A percentile compares a stretch with the other conserved stretches of the same genome.
These are phyloP conservation scores for Sylvicola fuscatus DNA, from an alignment of 2,888 invertebrate genomes.

Conservation along the genomic window DNA sequence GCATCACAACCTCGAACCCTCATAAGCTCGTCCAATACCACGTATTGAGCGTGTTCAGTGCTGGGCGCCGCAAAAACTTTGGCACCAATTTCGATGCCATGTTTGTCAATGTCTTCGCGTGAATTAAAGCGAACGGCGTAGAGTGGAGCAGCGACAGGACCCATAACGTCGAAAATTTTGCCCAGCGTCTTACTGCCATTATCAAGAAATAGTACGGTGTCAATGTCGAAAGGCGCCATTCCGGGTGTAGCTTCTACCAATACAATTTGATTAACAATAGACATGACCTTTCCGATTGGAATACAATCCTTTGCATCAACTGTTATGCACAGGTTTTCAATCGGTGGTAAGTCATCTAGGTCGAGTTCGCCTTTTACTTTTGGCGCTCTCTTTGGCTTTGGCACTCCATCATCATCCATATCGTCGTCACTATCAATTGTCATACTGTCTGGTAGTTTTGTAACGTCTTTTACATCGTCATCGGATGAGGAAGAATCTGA, in stretches of 20 bases:
- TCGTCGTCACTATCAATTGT: background rate
- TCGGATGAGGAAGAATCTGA: background rate
- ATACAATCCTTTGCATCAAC: conserved; percentile 55
- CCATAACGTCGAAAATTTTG: conserved; percentile 80
- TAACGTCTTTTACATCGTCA: background rate
- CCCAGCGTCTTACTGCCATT: conserved; percentile 55
- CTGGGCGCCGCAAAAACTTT: conserved; percentile 69
- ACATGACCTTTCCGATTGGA: conserved; percentile 49
- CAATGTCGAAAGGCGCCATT: conserved; percentile 63
- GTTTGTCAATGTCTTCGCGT: conserved; percentile 45
- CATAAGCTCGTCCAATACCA: conserved; percentile 48
- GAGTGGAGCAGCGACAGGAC: conserved; percentile 63
- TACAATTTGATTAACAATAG: conserved; percentile 58
- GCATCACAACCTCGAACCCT: conserved; percentile 76
- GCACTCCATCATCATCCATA: background rate
- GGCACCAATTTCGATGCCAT: conserved; percentile 42
- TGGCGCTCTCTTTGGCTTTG: conserved; percentile 8
- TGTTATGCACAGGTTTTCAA: conserved; percentile 58
- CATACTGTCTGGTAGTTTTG: background rate
- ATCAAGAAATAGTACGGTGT: conserved; percentile 70
- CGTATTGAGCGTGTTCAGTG: conserved; percentile 50
- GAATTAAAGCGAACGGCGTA: conserved; percentile 86
- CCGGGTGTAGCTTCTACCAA: conserved; percentile 50
- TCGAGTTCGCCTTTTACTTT: conserved; percentile 20
- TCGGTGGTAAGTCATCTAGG: conserved; percentile 55